Base-by-base conservation (phyloP, 2,113 vertebrate species). In the Hippocampus zosterae region DNA sequence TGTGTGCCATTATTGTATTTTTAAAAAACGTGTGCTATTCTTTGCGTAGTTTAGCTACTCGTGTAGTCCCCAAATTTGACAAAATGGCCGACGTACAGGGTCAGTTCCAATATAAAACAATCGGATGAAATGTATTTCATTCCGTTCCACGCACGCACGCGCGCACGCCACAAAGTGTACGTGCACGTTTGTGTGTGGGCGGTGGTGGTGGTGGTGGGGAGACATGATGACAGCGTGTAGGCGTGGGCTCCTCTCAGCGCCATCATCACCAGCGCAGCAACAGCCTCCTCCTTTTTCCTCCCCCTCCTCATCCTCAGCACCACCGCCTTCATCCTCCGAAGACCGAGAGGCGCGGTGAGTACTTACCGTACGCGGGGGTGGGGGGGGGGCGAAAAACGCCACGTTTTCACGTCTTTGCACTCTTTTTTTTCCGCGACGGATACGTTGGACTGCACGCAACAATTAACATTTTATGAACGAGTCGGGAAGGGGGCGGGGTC, bases 161-260 rank as follows among this genome's bases (percentile, higher is more conserved):
- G 25, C 25, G 25, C 29, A 33, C 29, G 29, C 29, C 3, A 37
- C 33, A 37, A 37, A 2, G 42, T 44, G 42, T 44, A 37, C 42
- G 42, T 44, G 42, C 42, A 2, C 13, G 42, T 44, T 44, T 13
- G 10, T 44, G 10, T 13, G 13, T 10, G 42, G 13, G 42, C 2
- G 42, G 12, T 2, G n/a, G n/a, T n/a, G 42, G 42, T 3, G 42
- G 42, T 2, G 21, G 16, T 8, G 48, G 18, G 10, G 8, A 2
- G 13, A 50, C 65, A 18, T 21, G 5, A 67, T n/a, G 50, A 67
- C 27, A 53, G 66, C 21, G 37, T 11, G 66, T 67, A 81, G 77
- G 84, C 80, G 85, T 89, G 89, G 88, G 81, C 70, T 87, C 75
- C 84, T 88, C 84, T 50, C 82, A 85, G 19, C 85, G 79, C 5